These are phyloP conservation scores for Coptotermes formosanus DNA, from an alignment of 1,140 invertebrate genomes.

Conservation along the genomic window DNA sequence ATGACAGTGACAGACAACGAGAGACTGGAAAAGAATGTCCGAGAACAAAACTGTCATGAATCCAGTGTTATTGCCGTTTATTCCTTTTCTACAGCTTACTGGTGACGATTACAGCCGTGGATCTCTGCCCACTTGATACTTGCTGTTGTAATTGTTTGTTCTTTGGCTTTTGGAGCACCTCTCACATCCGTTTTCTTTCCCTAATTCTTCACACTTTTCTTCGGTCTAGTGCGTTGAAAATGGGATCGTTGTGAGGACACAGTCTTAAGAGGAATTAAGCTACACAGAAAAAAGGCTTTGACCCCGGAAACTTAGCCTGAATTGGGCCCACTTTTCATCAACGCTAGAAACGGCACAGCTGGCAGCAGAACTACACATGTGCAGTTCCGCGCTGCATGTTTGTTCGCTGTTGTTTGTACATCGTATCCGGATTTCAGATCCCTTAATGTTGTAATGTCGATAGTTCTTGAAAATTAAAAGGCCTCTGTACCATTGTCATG, in stretches of 20 bases:
- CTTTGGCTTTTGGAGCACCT: background rate
- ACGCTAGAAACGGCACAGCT: no score
- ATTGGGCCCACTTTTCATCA: no score
- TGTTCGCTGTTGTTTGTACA: no score
- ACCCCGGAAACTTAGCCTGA: background rate
- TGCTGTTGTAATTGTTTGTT: background rate
- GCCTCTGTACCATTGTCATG: no score
- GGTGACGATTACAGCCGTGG: background rate
- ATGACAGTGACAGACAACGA: no score
- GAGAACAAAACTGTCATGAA: background rate
- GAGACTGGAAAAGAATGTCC: background rate
- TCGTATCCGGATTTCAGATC: no score
- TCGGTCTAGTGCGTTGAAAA: background rate
- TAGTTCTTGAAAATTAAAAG: no score
- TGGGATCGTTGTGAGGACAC: background rate
- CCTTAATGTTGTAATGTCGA: no score
- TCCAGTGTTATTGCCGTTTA: background rate
- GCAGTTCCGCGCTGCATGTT: no score
- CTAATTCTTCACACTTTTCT: background rate
- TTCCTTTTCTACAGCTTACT: background rate
- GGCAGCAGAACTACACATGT: no score
- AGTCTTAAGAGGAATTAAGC: background rate
- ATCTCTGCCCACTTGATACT: background rate
- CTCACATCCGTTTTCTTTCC: background rate
- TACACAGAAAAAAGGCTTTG: background rate